phyloP scores from a whole-genome alignment of 2,797 vertebrate species.

The Sitta carolinensis region DNA sequence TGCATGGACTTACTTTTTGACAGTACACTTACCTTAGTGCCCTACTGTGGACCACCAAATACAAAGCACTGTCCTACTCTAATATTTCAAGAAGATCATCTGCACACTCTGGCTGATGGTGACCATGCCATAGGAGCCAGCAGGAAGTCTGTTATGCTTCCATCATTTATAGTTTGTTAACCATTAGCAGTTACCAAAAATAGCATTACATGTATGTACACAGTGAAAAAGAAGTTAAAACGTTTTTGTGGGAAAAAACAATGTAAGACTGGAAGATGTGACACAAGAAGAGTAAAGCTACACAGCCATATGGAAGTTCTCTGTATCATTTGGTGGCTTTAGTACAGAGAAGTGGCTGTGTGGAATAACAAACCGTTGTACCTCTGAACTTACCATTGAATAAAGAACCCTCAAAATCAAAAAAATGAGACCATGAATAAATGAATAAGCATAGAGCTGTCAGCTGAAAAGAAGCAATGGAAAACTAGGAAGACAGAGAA shows the following conservation, averaged over 20 bases:
- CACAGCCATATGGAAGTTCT: background rate
- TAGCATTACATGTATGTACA: background rate
- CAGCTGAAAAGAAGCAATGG: conserved; percentile 4
- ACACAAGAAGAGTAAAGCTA: background rate
- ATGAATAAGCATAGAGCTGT: background rate
- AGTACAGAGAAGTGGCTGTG: background rate
- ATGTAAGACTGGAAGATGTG: background rate
- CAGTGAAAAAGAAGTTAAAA: background rate
- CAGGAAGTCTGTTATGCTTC: background rate
- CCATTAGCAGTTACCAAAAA: background rate
- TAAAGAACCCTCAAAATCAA: background rate
- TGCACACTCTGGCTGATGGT: background rate
- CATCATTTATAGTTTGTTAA: background rate
- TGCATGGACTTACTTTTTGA: background rate
- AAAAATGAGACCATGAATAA: background rate
- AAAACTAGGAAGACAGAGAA: conserved; percentile 23
- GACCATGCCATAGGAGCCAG: background rate
- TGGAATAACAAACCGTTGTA: background rate
- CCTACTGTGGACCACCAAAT: background rate
- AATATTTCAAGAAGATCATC: background rate
- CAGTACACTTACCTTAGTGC: background rate
- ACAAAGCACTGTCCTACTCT: background rate
- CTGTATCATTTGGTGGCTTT: background rate
- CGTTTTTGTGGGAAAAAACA: background rate
- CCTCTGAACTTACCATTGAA: background rate